Percentiles rank a stretch among this genome's conserved stretches.
phyloP scores from a whole-genome alignment of 2,797 vertebrate species.

The Anas bahamensis region DNA sequence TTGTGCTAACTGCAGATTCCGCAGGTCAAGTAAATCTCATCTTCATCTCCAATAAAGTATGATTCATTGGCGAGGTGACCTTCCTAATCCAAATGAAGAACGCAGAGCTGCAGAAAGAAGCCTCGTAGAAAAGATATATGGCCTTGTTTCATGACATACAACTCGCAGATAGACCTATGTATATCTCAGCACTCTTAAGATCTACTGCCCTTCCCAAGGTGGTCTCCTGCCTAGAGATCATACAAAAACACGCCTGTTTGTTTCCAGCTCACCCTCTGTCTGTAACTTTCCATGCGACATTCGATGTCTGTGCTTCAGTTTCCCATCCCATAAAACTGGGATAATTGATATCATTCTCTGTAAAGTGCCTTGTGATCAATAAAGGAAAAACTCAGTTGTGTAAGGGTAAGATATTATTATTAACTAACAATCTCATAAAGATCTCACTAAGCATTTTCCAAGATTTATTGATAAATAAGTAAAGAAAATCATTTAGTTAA shows the following conservation, averaged over 20 bases:
- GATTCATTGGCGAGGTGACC: neutral
- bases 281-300: neutral
- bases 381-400: neutral
- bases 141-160: neutral
- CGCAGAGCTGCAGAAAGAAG: neutral
- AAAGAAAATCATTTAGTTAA: neutral
- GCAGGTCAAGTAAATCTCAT: slow-evolving; percentile 7
- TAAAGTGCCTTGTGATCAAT: neutral
- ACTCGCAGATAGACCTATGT: neutral
- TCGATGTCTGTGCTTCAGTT: neutral
- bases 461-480: neutral
- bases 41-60: slow-evolving; percentile 6
- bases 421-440: slow-evolving; percentile 1
- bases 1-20: neutral
- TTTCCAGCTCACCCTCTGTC: neutral
- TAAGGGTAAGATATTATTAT: neutral
- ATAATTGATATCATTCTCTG: neutral
- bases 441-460: neutral
- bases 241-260: neutral
- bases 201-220: neutral
- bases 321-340: neutral
- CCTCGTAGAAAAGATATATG: slow-evolving; percentile 9
- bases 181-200: neutral
- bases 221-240: neutral
- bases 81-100: neutral